Evolutionary conservation across 2,113 vertebrate species (phyloP).

Genomic region (Lepisosteus osseus): DNA sequence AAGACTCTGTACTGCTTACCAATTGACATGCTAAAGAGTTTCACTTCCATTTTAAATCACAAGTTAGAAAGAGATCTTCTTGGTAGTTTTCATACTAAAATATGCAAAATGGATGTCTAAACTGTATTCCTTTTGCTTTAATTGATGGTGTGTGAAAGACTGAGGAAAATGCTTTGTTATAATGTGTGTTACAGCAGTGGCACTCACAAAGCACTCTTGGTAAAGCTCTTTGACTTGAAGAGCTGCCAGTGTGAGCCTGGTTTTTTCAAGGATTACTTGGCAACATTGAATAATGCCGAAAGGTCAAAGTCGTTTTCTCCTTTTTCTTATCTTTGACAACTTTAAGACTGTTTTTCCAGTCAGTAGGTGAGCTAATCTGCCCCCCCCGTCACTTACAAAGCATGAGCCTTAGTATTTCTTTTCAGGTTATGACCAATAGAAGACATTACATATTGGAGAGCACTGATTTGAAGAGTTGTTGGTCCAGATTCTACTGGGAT

Average conservation of each 20-base stretch:
- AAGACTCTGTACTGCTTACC: conserved; percentile 7
- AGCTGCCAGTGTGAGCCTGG: not conserved
- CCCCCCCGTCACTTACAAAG: not conserved
- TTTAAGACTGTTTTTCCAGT: not conserved
- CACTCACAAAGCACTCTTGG: not conserved
- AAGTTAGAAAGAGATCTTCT: not conserved
- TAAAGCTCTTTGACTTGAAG: not conserved
- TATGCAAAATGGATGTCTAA: not conserved
- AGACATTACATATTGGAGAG: too few relatives aligned
- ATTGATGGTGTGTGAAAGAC: not conserved
- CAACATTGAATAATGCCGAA: not conserved
- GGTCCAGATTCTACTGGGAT: too few relatives aligned
- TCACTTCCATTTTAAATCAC: not conserved
- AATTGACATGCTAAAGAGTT: not conserved
- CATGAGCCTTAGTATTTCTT: not conserved
- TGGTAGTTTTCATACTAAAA: not conserved
- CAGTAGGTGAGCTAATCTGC: not conserved
- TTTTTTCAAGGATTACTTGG: not conserved
- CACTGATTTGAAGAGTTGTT: too few relatives aligned
- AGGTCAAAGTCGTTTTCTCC: not conserved
- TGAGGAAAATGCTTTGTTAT: not conserved
- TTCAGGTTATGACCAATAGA: too few relatives aligned
- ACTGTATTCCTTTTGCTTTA: not conserved
- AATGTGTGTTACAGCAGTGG: not conserved
- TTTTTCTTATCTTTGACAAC: not conserved